Percentiles rank a stretch among this genome's conserved stretches.
Evolutionary conservation across 2,797 vertebrate species (phyloP).

Genomic region (Neomorphus geoffroyi): DNA sequence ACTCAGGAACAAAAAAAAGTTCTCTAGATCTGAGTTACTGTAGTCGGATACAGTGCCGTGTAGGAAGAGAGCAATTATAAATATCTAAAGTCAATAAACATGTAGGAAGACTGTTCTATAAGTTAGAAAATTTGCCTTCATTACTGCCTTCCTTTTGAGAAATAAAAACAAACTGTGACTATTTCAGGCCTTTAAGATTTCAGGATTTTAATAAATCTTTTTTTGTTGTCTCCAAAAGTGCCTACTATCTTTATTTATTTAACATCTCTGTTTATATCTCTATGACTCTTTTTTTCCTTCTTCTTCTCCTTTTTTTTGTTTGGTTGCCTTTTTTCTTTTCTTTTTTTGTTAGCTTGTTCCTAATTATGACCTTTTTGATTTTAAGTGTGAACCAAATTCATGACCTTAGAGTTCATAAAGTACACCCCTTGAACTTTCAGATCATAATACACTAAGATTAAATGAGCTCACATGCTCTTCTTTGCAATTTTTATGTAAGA

Average conservation of each 20-base stretch:
- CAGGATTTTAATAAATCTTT: neutral
- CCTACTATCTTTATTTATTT: neutral
- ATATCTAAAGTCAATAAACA: neutral
- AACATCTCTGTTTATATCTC: accelerated
- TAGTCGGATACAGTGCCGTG: neutral
- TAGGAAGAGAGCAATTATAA: neutral
- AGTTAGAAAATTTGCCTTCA: neutral
- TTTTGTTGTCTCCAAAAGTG: neutral
- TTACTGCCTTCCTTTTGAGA: neutral
- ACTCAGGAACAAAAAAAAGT: neutral
- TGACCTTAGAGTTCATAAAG: neutral
- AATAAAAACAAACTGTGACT: neutral
- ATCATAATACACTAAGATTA: neutral
- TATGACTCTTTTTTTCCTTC: neutral
- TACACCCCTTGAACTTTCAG: neutral
- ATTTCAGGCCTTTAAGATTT: neutral
- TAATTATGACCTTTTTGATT: neutral
- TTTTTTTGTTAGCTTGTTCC: neutral
- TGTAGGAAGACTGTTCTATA: neutral
- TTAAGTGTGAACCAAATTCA: neutral
- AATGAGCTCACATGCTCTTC: neutral
- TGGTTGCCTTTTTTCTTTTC: neutral
- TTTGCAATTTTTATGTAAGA: neutral
- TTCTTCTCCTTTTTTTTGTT: neutral
- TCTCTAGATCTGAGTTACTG: neutral